Evolutionary conservation across 2,797 vertebrate species (phyloP).

Genomic region (Propithecus deckenii): DNA sequence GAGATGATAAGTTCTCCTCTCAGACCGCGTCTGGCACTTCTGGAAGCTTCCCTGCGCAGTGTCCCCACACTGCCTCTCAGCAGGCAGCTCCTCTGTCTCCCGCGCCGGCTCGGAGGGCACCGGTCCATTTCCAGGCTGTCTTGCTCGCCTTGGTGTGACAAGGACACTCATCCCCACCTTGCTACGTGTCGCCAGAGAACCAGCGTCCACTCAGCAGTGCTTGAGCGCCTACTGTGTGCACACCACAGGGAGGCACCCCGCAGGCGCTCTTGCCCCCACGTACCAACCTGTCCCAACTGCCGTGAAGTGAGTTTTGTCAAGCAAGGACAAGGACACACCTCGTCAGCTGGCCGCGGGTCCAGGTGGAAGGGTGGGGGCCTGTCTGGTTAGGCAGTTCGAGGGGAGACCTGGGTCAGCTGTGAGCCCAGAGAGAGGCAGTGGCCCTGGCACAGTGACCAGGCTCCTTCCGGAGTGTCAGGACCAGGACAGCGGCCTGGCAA

Average conservation of each 20-base stretch:
- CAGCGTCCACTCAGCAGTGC: not conserved
- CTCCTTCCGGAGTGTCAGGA: not conserved
- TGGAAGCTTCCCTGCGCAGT: not conserved
- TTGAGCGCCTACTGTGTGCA: not conserved
- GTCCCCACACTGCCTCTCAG: accelerated
- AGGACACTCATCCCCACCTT: too few species aligned
- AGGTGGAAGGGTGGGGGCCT: not conserved
- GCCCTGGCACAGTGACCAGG: not conserved
- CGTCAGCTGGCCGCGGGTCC: not conserved
- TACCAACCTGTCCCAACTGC: accelerated
- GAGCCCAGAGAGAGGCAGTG: not conserved
- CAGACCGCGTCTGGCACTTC: not conserved
- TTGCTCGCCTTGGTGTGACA: not conserved
- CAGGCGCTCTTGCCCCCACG: not conserved
- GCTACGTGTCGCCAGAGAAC: accelerated
- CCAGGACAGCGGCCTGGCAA: not conserved
- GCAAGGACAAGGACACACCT: too few species aligned
- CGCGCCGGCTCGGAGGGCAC: accelerated
- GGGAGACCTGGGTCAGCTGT: too few species aligned
- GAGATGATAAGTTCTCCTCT: not conserved
- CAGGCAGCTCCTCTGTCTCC: accelerated
- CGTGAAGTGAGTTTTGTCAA: accelerated
- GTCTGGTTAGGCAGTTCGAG: not conserved
- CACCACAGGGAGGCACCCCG: too few species aligned
- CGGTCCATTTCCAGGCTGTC: too few species aligned